Percentiles rank a stretch among this genome's conserved stretches.
Conservation (phyloP, 2,797 vertebrate species). For the Galaxias olidus region DNA sequence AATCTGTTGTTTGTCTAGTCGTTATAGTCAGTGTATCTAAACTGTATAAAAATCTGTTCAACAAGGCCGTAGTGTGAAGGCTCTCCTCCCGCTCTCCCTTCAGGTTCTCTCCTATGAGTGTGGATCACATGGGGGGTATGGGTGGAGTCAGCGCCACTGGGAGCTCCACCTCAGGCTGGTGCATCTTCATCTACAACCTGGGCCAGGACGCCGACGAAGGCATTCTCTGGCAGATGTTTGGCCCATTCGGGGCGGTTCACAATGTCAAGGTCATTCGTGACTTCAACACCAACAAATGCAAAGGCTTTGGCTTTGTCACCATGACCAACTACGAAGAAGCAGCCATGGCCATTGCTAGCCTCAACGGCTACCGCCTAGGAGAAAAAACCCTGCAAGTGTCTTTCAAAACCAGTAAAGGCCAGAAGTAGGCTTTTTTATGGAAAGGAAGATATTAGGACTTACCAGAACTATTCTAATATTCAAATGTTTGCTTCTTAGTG, state of each 20-base stretch:
- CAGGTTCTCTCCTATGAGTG: constrained; percentile 92
- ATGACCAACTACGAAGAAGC: constrained; percentile 99
- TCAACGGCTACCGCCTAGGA: constrained; percentile 95
- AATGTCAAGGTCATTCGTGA: constrained; percentile 98
- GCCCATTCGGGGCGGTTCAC: constrained; percentile 94
- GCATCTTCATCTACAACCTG: constrained; percentile 98
- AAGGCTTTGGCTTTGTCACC: constrained; percentile 98
- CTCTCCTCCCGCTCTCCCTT: background rate
- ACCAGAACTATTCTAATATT: constrained; percentile 5
- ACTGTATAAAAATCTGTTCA: no score
- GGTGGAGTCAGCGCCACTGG: constrained; percentile 85
- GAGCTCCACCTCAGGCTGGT: constrained; percentile 90
- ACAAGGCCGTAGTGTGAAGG: no score
- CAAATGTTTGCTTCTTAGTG: background rate
- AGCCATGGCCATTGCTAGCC: constrained; percentile 96
- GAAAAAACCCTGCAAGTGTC: constrained; percentile 98
- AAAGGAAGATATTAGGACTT: background rate
- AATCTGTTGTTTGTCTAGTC: no score
- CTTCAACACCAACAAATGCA: constrained; percentile 99
- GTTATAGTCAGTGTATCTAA: no score
- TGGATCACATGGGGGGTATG: constrained; percentile 90
- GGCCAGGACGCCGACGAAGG: constrained; percentile 95
- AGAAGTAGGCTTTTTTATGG: constrained; percentile 77
- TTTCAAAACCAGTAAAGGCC: constrained; percentile 98
- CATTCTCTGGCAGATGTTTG: constrained; percentile 99